Conservation (phyloP, 2,797 vertebrate species). For the Brachyalestes nurse region DNA sequence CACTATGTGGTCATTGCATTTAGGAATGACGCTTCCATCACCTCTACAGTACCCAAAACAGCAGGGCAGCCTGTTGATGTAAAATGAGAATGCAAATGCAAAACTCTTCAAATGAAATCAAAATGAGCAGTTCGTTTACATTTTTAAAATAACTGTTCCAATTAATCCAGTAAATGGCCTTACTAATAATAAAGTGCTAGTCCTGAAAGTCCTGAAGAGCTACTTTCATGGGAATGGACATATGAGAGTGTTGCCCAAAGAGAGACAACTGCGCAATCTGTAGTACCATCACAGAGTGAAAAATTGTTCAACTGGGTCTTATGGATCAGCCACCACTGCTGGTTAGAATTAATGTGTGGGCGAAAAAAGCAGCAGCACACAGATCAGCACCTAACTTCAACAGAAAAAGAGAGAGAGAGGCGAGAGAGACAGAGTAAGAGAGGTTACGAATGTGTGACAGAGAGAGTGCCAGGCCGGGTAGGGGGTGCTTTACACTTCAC, state of each 20-base stretch:
- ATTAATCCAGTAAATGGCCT: background rate
- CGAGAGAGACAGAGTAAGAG: background rate
- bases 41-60: too few species aligned
- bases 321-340: slow-evolving; percentile 13
- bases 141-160: background rate
- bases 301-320: slow-evolving; percentile 28
- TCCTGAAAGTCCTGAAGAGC: slow-evolving; percentile 1
- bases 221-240: background rate
- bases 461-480: background rate
- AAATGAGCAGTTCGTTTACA: background rate
- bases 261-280: background rate
- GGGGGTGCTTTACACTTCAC: background rate
- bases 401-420: background rate
- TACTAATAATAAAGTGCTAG: slow-evolving; percentile 1
- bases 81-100: background rate
- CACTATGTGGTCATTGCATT: too few species aligned
- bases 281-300: slow-evolving; percentile 8
- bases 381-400: slow-evolving; percentile 14
- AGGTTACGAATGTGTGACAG: background rate
- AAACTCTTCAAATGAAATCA: background rate
- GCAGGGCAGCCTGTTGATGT: background rate
- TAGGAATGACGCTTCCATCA: too few species aligned
- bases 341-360: slow-evolving; percentile 33
- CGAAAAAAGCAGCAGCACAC: slow-evolving; percentile 15
- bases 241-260: background rate